phyloP scores from a whole-genome alignment of 2,797 vertebrate species.

The Artibeus jamaicensis region DNA sequence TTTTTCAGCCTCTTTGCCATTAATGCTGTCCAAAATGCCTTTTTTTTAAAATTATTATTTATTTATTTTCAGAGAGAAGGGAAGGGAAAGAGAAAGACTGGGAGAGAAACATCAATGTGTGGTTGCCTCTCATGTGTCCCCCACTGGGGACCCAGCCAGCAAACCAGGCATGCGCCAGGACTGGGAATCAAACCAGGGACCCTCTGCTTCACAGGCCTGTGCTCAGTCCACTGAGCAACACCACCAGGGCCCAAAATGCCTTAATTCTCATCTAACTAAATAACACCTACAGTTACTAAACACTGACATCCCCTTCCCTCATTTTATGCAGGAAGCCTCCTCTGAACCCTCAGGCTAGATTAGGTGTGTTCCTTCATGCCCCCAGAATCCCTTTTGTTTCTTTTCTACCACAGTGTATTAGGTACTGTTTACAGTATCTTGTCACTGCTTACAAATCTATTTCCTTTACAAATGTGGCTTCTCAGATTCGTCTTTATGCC shows the following conservation, averaged over 20 bases:
- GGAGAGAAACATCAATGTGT: no score
- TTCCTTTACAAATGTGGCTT: neutral
- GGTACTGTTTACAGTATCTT: no score
- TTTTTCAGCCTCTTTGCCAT: constrained; percentile 16
- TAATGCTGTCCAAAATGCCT: neutral
- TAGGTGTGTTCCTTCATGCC: neutral
- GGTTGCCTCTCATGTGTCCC: no score
- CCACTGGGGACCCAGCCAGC: no score
- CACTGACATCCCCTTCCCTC: neutral
- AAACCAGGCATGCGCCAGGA: no score
- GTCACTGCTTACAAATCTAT: neutral
- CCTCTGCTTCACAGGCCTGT: no score
- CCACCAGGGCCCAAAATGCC: neutral
- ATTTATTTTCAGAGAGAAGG: no score
- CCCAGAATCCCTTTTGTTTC: neutral
- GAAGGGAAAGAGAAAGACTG: no score
- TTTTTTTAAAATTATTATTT: no score
- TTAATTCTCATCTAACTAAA: neutral
- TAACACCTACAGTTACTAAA: neutral
- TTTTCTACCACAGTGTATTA: no score
- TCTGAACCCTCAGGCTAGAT: neutral
- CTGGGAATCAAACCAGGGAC: no score
- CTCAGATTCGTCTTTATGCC: neutral
- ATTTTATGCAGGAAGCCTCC: neutral
- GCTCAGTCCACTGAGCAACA: no score